Percentiles rank a stretch among this genome's conserved stretches.
Conservation (phyloP, 1,140 invertebrate species). For the Daktulosphaira vitifoliae region DNA sequence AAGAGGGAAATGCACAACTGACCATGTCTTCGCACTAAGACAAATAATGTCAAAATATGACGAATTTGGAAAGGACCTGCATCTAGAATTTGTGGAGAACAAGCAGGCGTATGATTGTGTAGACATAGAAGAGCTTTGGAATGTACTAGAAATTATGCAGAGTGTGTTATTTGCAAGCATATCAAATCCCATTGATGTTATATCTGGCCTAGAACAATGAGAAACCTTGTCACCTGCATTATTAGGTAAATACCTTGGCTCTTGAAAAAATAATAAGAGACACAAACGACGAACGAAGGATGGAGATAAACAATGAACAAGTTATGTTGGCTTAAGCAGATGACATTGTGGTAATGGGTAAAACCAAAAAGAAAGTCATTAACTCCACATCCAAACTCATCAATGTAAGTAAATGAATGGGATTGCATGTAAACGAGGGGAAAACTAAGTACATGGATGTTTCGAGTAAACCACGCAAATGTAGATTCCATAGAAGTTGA, state of each 20-base stretch:
- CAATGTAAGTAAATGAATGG: neutral
- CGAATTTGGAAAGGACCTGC: conserved; percentile 1
- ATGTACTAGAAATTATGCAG: neutral
- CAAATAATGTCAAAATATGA: conserved; percentile 2
- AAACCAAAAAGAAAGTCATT: neutral
- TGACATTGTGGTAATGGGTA: conserved; percentile 20
- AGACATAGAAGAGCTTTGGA: neutral
- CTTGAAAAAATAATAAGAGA: conserved; percentile 1
- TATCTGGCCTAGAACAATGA: neutral
- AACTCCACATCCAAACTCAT: neutral
- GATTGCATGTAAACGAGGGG: neutral
- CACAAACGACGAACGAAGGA: neutral
- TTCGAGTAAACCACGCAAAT: neutral
- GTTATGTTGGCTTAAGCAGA: conserved; percentile 11
- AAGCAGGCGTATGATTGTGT: conserved; percentile 19
- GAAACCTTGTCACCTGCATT: neutral
- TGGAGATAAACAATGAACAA: neutral
- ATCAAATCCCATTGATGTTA: neutral
- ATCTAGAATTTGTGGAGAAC: neutral
- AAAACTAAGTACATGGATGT: neutral
- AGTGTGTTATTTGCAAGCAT: neutral
- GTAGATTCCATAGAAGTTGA: neutral
- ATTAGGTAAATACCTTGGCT: conserved; percentile 1
- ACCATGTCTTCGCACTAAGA: neutral
- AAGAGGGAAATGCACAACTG: neutral